Evolutionary conservation across 2,113 vertebrate species (phyloP).

Genomic region (Mus musculus): DNA sequence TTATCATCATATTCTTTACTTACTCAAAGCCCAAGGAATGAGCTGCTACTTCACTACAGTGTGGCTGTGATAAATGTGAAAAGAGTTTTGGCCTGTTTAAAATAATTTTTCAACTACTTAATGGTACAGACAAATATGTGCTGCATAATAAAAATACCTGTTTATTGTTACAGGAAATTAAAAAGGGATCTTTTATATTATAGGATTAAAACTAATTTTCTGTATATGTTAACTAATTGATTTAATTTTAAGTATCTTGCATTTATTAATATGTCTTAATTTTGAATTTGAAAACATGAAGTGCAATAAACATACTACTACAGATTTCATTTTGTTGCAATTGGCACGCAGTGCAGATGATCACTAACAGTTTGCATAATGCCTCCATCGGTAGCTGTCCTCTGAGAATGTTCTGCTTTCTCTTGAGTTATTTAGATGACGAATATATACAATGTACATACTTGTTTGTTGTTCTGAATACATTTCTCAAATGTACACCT

Average conservation of each 20-base stretch:
- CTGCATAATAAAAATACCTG: constrained; percentile 73
- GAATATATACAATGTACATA: constrained; percentile 95
- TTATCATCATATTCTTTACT: constrained; percentile 60
- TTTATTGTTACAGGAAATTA: constrained; percentile 61
- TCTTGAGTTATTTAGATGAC: constrained; percentile 95
- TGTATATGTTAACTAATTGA: constrained; percentile 80
- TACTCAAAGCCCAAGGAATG: constrained; percentile 59
- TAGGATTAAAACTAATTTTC: constrained; percentile 76
- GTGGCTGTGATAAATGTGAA: constrained; percentile 53
- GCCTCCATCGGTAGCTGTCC: constrained; percentile 82
- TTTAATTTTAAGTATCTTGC: constrained; percentile 77
- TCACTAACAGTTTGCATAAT: constrained; percentile 82
- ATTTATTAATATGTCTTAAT: constrained; percentile 89
- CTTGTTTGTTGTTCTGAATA: constrained; percentile 94
- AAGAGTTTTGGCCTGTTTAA: constrained; percentile 34
- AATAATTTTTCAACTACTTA: constrained; percentile 62
- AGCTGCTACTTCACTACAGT: constrained; percentile 61
- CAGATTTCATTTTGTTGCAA: constrained; percentile 76
- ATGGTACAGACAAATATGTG: constrained; percentile 78
- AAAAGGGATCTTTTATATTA: constrained; percentile 84
- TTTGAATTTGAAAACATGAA: constrained; percentile 82
- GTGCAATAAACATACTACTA: constrained; percentile 80
- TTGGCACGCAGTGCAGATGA: constrained; percentile 84
- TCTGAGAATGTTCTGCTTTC: constrained; percentile 86
- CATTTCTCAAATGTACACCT: constrained; percentile 93